Base-by-base conservation (phyloP, 2,797 vertebrate species). In the Gouania willdenowi region DNA sequence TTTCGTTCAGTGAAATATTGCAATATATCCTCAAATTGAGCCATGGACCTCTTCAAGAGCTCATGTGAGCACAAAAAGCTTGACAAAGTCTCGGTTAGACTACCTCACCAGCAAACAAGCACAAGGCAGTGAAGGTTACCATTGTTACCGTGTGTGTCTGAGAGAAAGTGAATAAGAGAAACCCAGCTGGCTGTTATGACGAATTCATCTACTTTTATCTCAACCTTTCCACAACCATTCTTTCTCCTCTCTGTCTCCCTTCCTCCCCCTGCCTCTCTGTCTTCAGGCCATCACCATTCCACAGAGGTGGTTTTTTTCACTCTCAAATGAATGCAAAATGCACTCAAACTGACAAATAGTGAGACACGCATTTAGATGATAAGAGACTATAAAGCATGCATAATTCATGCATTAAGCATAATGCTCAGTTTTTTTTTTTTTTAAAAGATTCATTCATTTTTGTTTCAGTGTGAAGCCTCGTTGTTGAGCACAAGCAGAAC, bases 261-360 rank as follows among this genome's bases (percentile, higher is more conserved):
- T 32, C 19, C 5, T 20, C 19, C 20, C 19, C 5, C 19, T 20
- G 6, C 4, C 19, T 2, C 19, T 20, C 19, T 20, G 5, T 20
- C 26, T 38, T 31, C 24, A 8, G 19, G 31, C 46, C 50, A 33
- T 59, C 54, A 22, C 40, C 22, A 41, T 62, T 65, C 42, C 43
- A 60, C 34, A 41, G 34, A 29, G 21, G 34, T 28, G 41, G 37
- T 57, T 55, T 36, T 55, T 36, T 20, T 10, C 39, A 40, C 39
- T 64, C 68, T 41, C 55, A 37, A 42, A 73, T 60, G 43, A 71
- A 70, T 66, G 47, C 61, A 59, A 56, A 57, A 29, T 40, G 62
- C 54, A 70, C 52, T 28, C 53, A 63, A 66, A 57, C 66, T 63
- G 68, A 65, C 48, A 75, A 75, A 72, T 55, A 49, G 48, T 59